phyloP scores from a whole-genome alignment of 2,113 vertebrate genomes.

The Cololabis saira region DNA sequence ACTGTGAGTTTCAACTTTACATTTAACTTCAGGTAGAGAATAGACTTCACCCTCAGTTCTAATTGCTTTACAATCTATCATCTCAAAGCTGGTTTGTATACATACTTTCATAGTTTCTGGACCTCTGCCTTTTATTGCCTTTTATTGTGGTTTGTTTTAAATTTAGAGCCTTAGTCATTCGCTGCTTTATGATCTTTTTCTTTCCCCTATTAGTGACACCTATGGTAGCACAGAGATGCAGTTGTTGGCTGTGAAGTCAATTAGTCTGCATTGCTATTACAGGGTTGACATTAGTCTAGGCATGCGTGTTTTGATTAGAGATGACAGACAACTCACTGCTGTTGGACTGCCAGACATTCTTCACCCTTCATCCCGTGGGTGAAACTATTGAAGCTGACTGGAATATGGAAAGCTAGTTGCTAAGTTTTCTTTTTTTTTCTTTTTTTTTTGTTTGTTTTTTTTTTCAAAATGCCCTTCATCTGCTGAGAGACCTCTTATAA shows the following conservation, averaged over 20 bases:
- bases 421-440: slow-evolving; percentile 48
- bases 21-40: slow-evolving; percentile 7
- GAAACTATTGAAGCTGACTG: slow-evolving; percentile 77
- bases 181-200: slow-evolving; percentile 31
- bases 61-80: slow-evolving; percentile 12
- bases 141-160: slow-evolving; percentile 17
- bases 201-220: slow-evolving; percentile 60
- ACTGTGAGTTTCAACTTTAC: neutral
- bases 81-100: neutral
- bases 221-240: slow-evolving; percentile 64
- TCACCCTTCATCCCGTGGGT: slow-evolving; percentile 73
- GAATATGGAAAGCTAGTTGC: slow-evolving; percentile 73
- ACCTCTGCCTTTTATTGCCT: neutral
- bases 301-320: slow-evolving; percentile 78
- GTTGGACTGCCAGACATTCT: slow-evolving; percentile 77
- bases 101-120: slow-evolving; percentile 23
- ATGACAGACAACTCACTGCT: slow-evolving; percentile 77
- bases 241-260: slow-evolving; percentile 76
- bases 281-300: slow-evolving; percentile 78
- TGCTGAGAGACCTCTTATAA: slow-evolving; percentile 61
- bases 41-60: neutral
- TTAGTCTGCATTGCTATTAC: slow-evolving; percentile 78
- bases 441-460: slow-evolving; percentile 38
- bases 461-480: slow-evolving; percentile 73
- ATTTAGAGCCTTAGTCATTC: slow-evolving; percentile 24